Conservation (phyloP, 1,140 invertebrate species). For the Homarus americanus region DNA sequence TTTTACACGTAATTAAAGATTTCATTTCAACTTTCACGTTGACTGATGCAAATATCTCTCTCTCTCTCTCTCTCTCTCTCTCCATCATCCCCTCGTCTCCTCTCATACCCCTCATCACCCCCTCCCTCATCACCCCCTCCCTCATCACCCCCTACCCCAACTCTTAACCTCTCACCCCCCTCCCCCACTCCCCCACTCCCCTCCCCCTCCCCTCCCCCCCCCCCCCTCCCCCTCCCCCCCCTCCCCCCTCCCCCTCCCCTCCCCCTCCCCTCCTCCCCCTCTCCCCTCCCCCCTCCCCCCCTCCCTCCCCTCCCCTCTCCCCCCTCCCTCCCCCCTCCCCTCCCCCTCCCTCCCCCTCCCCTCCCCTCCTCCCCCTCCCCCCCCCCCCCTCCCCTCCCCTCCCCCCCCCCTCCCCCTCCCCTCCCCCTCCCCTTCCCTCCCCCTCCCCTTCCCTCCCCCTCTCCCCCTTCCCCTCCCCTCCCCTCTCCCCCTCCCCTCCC, state of each 20-base stretch:
- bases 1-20: too few species aligned
- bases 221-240: background rate
- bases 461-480: background rate
- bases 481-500: background rate
- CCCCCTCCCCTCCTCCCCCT: background rate
- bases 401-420: background rate
- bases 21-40: too few species aligned
- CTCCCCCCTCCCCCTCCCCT: background rate
- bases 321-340: background rate
- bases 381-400: background rate
- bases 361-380: background rate
- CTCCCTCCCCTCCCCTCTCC: background rate
- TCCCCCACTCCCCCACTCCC: background rate
- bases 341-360: background rate
- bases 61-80: background rate
- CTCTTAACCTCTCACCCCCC: background rate
- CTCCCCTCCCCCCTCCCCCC: background rate
- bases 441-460: background rate
- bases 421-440: background rate
- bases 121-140: background rate
- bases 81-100: background rate
- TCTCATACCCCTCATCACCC: background rate
- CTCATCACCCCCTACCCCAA: background rate
- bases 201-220: background rate
- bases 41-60: background rate